Evolutionary conservation across 2,888 invertebrate genomes (phyloP), one percentile per base, ranked within the genome.

Genomic region (Choreutis nemorana): DNA sequence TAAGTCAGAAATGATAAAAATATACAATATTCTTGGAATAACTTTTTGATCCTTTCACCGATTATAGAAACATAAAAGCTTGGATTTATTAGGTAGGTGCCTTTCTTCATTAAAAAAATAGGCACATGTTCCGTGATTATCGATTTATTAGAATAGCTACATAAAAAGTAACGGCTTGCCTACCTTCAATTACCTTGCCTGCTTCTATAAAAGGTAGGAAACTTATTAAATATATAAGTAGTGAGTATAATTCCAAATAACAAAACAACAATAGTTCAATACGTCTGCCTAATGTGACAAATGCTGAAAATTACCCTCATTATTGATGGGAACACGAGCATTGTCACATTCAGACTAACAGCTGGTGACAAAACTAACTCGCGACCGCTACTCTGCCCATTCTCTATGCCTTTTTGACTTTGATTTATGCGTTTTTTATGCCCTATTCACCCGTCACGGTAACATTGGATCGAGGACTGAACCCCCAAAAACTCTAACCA

Each of bases 401-500:
- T 80, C 71, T 71, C 67, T 72, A 70, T 73, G 78, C 79, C 78
- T 77, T 78, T 79, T 80, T 78, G 79, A 80, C 79, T 80, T 79
- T 80, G 79, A 80, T 79, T 79, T 80, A 80, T 79, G 62, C 46
- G 43, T 68, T 79, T 79, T 80, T 80, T 79, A 77, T 78, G 55
- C 67, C 54, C 70, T 66, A 75, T 78, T 77, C 78, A 75, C 62
- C 59, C 72, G 75, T 70, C 77, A 75, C 57, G 68, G 64, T 55
- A 59, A 55, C 65, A 72, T 71, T 60, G 55, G 50, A 71, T 61
- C 63, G 52, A 44, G 41, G 47, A 33, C 44, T 33, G 39, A 48
- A 45, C 37, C 38, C 29, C 24, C 23, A 14, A 27, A 26, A 16
- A 26, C 26, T 18, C 4, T n/a, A 21, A 8, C 3, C 21, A 39